A percentile compares a stretch with the other conserved stretches of the same genome.
phyloP scores from a whole-genome alignment of 2,888 invertebrate genomes.

The Oscheius onirici region DNA sequence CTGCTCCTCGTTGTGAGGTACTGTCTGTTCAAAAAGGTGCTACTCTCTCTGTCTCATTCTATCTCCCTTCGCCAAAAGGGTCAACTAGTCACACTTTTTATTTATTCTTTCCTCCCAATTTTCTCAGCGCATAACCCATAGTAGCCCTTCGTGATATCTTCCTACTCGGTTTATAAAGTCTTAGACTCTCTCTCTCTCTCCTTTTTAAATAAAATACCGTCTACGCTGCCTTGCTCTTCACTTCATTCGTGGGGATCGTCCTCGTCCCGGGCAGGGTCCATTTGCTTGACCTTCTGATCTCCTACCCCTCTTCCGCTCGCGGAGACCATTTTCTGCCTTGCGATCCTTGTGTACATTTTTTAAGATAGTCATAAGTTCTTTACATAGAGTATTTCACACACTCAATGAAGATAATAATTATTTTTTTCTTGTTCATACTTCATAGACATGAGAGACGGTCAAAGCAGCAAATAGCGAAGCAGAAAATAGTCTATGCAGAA shows the following conservation, averaged over 20 bases:
- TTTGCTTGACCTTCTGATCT: conserved; percentile 27
- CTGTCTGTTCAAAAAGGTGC: conserved; percentile 23
- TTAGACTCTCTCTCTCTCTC: background rate
- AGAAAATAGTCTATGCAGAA: too few relatives aligned
- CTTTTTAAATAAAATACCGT: background rate
- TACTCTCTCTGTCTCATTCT: background rate
- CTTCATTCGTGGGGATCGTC: conserved; percentile 20
- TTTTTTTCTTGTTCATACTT: too few relatives aligned
- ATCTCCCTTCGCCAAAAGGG: conserved; percentile 15
- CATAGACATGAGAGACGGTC: too few relatives aligned
- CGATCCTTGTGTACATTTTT: conserved; percentile 17
- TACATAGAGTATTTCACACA: too few relatives aligned
- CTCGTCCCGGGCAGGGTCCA: conserved; percentile 23
- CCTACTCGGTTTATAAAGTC: conserved; percentile 1
- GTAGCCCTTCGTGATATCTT: background rate
- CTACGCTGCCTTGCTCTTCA: conserved; percentile 29
- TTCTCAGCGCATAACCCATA: background rate
- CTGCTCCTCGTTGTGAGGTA: background rate
- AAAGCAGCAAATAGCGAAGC: too few relatives aligned
- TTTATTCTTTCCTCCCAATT: background rate
- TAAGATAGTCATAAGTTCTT: too few relatives aligned
- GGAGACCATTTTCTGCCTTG: conserved; percentile 22
- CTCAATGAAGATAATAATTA: too few relatives aligned
- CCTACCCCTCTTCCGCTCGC: conserved; percentile 14
- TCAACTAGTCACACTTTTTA: conserved; percentile 30